Evolutionary conservation across 92 coral and sea anemone species (phyloP).

Genomic region (Paragorgia papillata): DNA sequence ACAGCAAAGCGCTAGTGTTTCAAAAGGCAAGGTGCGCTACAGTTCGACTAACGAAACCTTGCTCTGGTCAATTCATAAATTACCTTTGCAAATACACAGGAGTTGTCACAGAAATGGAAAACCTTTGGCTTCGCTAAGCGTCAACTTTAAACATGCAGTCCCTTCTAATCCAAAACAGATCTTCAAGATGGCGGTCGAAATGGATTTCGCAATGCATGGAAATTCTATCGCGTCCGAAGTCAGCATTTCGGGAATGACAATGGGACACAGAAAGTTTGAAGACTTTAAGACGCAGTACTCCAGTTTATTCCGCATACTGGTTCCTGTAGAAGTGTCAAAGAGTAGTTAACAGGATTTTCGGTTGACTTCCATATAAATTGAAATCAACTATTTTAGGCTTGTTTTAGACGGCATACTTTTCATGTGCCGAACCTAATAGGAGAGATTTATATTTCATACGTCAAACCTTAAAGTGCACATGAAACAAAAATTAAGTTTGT

Average conservation of each 20-base stretch:
- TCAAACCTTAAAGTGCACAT: too few species aligned
- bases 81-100: conserved; percentile 15
- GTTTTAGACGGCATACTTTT: too few species aligned
- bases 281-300: conserved; percentile 1
- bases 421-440: too few species aligned
- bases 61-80: conserved; percentile 26
- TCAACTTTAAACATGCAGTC: neutral
- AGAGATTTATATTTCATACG: too few species aligned
- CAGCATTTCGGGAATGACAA: neutral
- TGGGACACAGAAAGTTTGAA: conserved; percentile 11
- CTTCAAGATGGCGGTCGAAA: neutral
- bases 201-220: conserved; percentile 18
- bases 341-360: too few species aligned
- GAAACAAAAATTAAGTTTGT: too few species aligned
- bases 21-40: conserved; percentile 29
- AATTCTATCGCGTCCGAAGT: neutral
- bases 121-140: conserved; percentile 24
- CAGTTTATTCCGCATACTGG: neutral
- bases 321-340: conserved; percentile 5
- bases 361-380: too few species aligned
- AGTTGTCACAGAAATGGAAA: neutral
- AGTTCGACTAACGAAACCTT: neutral
- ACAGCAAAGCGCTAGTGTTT: conserved; percentile 8
- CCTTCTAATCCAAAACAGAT: neutral
- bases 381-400: too few species aligned